Percentiles rank a stretch among this genome's conserved stretches.
phyloP scores from a whole-genome alignment of 2,797 vertebrate species.

The Peromyscus eremicus region DNA sequence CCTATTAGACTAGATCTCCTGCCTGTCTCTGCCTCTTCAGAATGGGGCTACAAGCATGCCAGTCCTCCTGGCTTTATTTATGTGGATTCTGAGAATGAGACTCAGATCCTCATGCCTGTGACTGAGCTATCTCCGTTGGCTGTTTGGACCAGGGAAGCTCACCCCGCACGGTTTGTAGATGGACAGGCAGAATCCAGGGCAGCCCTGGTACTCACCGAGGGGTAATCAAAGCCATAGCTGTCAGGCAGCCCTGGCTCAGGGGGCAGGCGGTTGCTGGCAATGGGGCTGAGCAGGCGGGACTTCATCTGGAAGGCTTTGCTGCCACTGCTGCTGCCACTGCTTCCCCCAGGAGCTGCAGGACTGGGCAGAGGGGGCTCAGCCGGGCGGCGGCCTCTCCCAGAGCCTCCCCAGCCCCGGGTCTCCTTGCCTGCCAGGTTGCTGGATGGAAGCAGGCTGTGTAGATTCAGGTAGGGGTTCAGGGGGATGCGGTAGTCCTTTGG shows the following conservation, averaged over 20 bases:
- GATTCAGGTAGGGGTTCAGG: constrained; percentile 90
- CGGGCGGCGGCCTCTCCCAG: constrained; percentile 69
- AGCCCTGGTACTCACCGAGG: constrained; percentile 81
- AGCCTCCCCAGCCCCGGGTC: constrained; percentile 73
- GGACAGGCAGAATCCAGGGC: neutral
- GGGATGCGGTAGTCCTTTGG: constrained; percentile 92
- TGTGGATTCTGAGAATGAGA: neutral
- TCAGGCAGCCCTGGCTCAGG: constrained; percentile 89
- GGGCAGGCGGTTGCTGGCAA: constrained; percentile 87
- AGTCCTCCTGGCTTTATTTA: neutral
- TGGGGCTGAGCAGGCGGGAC: constrained; percentile 86
- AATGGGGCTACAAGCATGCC: neutral
- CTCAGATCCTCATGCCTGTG: neutral
- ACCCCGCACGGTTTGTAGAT: neutral
- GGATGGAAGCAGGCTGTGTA: constrained; percentile 88
- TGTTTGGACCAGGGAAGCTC: neutral
- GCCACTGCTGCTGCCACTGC: constrained; percentile 76
- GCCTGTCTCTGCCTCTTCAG: neutral
- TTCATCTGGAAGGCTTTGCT: constrained; percentile 91
- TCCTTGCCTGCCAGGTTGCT: constrained; percentile 83
- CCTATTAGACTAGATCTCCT: neutral
- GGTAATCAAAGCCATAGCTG: constrained; percentile 90
- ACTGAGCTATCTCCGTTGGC: neutral
- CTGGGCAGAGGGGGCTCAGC: constrained; percentile 65
- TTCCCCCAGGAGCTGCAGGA: constrained; percentile 53